These are phyloP conservation scores for Thelaira solivaga DNA, from an alignment of 2,888 invertebrate species.

Conservation along the genomic window DNA sequence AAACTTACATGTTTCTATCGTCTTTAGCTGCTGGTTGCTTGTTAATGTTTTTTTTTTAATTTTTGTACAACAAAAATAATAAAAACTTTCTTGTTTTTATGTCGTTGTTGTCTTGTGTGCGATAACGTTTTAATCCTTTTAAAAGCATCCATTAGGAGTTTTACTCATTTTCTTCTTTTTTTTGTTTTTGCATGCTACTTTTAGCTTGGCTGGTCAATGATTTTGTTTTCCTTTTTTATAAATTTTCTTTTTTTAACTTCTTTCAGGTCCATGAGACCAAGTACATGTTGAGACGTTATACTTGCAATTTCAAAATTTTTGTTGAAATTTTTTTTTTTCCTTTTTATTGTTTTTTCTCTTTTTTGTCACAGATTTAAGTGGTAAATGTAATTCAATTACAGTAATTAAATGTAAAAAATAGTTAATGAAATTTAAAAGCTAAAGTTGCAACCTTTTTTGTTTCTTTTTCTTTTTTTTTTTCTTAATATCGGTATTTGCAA, in stretches of 20 bases:
- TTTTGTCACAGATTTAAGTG: conserved; percentile 47
- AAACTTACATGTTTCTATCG: conserved; percentile 12
- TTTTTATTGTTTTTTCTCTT: conserved; percentile 1
- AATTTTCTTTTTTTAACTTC: background rate
- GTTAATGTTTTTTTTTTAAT: background rate
- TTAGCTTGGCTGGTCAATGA: conserved; percentile 54
- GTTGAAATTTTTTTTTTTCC: conserved; percentile 6
- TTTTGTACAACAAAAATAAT: background rate
- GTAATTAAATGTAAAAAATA: conserved; percentile 54
- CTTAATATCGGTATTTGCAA: background rate
- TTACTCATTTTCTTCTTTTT: conserved; percentile 36
- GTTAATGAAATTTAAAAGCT: conserved; percentile 47
- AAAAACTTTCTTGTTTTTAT: conserved; percentile 47
- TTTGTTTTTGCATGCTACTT: conserved; percentile 22
- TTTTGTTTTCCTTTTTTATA: conserved; percentile 33
- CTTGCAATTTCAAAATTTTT: conserved; percentile 28
- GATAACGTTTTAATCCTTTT: conserved; percentile 63
- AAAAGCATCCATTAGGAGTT: conserved; percentile 62
- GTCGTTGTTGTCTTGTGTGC: conserved; percentile 53
- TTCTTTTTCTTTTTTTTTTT: background rate
- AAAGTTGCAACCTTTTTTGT: too few species aligned
- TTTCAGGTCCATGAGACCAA: conserved; percentile 22
- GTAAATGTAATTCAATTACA: conserved; percentile 61
- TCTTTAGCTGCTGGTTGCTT: conserved; percentile 2
- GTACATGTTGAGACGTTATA: background rate